Conservation (phyloP, 2,888 invertebrate genomes). For the Cynaeus angustus region DNA sequence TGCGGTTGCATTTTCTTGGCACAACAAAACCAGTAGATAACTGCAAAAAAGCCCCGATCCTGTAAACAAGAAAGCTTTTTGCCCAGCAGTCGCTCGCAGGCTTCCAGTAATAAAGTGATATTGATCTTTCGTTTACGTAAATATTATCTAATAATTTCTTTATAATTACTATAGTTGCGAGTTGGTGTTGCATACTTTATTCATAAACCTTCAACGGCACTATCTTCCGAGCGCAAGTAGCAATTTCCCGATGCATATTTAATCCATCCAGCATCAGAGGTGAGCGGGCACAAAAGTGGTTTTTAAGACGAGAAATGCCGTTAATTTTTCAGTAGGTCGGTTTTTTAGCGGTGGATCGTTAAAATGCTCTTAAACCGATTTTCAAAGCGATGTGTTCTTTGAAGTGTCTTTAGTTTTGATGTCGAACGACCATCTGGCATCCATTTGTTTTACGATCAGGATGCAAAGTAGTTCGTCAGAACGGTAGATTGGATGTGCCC, state of each 20-base stretch:
- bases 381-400: constrained; percentile 45
- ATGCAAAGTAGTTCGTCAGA: constrained; percentile 48
- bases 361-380: constrained; percentile 41
- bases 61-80: constrained; percentile 32
- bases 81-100: constrained; percentile 14
- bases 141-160: constrained; percentile 43
- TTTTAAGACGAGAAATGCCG: constrained; percentile 38
- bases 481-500: constrained; percentile 48
- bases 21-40: constrained; percentile 3
- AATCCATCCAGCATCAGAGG: constrained; percentile 23
- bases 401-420: constrained; percentile 49
- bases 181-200: constrained; percentile 30
- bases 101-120: constrained; percentile 32
- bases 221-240: constrained; percentile 27
- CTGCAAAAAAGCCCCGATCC: constrained; percentile 18
- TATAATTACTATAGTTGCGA: constrained; percentile 29
- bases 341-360: constrained; percentile 44
- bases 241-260: constrained; percentile 47
- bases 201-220: constrained; percentile 34
- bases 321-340: constrained; percentile 41
- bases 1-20: constrained; percentile 6
- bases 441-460: constrained; percentile 55
- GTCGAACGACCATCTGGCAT: constrained; percentile 56
- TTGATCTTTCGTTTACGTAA: constrained; percentile 35
- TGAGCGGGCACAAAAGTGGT: constrained; percentile 20